Base-by-base conservation (phyloP, 2,888 invertebrate species). In the Apamea crenata region DNA sequence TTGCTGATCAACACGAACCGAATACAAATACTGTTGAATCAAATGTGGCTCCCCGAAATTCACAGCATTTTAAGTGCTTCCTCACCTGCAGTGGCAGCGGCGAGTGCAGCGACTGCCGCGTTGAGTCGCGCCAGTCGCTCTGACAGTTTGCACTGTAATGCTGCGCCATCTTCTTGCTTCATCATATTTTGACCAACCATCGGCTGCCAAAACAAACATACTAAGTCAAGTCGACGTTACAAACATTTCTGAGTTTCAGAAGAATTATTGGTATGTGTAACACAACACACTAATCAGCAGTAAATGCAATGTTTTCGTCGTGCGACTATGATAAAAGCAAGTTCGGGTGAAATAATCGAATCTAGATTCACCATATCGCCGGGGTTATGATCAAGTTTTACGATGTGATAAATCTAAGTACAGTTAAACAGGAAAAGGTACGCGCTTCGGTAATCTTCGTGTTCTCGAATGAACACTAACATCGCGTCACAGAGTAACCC, bases 61-160 rank as follows among this genome's bases (percentile, higher is more conserved):
- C 18, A 3, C 56, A 53, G n/a, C 25, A 36, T 40, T 0, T 1
- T 0, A 1, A 74, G 8, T 0, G 29, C 29, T 2, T 6, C 25
- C 29, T 50, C 6, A 85, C 84, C 84, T 10, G 85, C 79, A 25
- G 73, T 82, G 0, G 84, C 85, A 7, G 82, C 76, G 47, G 79
- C 79, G 0, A 94, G 87, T 0, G 91, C 86, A 0, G 93, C 93
- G 14, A 93, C 78, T 12, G 92, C 92, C 0, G 93, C 92, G 80
- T 92, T 91, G 50, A 92, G 88, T 65, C 88, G 89, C 65, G 87
- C 90, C 50, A 92, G 81, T 0, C 87, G 81, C 10, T 86, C 81
- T 0, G 88, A 72, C 68, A 92, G 78, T 16, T 82, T 80, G 0
- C 66, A 70, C 29, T 92, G 80, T 6, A 90, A 56, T 0, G 84